Evolutionary conservation across 2,797 vertebrate genomes (phyloP).

Genomic region (Liparis tanakae): DNA sequence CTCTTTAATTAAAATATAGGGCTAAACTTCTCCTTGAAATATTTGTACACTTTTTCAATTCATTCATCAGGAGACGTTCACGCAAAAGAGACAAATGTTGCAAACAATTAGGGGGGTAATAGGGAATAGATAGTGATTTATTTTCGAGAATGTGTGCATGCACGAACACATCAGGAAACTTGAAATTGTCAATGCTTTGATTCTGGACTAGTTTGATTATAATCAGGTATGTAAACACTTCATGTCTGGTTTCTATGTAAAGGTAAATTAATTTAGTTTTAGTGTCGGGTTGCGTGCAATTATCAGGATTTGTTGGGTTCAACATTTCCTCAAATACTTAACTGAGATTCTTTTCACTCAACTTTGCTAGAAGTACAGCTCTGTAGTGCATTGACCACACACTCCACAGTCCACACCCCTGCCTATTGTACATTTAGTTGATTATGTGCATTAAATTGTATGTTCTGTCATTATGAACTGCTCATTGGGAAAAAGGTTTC

Average conservation of each 20-base stretch:
- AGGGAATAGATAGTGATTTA: conserved; percentile 15
- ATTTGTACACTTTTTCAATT: conserved; percentile 35
- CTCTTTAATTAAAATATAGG: conserved; percentile 16
- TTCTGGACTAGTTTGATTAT: conserved; percentile 14
- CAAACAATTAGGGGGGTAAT: background rate
- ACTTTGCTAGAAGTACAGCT: conserved; percentile 13
- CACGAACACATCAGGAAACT: conserved; percentile 21
- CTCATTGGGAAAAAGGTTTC: background rate
- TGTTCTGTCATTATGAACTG: background rate
- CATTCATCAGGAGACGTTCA: conserved; percentile 37
- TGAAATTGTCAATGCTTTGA: background rate
- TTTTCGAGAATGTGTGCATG: conserved; percentile 12
- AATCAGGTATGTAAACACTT: conserved; percentile 10
- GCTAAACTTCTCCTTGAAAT: background rate
- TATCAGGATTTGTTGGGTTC: background rate
- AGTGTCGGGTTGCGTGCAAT: background rate
- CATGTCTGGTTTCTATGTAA: background rate
- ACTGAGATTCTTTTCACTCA: background rate
- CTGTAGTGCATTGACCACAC: background rate
- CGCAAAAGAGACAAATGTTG: conserved; percentile 34
- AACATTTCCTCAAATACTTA: conserved; percentile 6
- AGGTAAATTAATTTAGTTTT: background rate
- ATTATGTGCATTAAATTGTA: background rate
- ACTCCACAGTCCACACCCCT: too few species aligned
- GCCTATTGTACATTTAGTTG: too few species aligned